Conservation (phyloP, 2,888 invertebrate species). For the Alsophila aescularia region DNA sequence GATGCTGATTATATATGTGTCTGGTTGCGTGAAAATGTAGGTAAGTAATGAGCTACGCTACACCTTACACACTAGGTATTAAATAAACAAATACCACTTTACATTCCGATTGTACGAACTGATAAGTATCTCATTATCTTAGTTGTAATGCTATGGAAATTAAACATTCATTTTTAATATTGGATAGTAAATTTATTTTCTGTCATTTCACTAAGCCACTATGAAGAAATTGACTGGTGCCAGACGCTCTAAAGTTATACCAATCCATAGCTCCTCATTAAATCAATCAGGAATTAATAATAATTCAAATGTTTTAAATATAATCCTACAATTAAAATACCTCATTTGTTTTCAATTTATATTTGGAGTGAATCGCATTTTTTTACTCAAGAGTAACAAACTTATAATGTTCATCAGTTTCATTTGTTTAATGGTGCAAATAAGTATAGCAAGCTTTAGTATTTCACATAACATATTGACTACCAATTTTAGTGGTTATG, state of each 20-base stretch:
- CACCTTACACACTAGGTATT: too few relatives aligned
- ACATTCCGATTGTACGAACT: too few relatives aligned
- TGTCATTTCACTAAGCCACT: not conserved
- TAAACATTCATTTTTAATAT: not conserved
- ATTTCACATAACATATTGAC: not conserved
- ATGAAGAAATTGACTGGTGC: not conserved
- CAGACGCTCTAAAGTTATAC: not conserved
- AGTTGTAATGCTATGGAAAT: too few relatives aligned
- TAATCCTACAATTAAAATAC: conserved; percentile 6
- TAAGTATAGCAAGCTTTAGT: not conserved
- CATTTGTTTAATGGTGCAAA: not conserved
- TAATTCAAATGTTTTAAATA: not conserved
- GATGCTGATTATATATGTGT: too few relatives aligned
- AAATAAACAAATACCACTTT: too few relatives aligned
- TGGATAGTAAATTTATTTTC: not conserved
- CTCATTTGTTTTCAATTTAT: not conserved
- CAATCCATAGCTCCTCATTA: not conserved
- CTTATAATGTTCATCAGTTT: not conserved
- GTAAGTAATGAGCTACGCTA: too few relatives aligned
- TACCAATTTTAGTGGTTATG: not conserved
- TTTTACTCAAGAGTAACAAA: conserved; percentile 29
- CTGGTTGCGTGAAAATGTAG: too few relatives aligned
- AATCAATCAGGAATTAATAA: not conserved
- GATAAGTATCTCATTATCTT: too few relatives aligned
- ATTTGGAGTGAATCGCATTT: conserved; percentile 9